Conservation (phyloP, 1,140 invertebrate species). For the Bombus sibiricus region DNA sequence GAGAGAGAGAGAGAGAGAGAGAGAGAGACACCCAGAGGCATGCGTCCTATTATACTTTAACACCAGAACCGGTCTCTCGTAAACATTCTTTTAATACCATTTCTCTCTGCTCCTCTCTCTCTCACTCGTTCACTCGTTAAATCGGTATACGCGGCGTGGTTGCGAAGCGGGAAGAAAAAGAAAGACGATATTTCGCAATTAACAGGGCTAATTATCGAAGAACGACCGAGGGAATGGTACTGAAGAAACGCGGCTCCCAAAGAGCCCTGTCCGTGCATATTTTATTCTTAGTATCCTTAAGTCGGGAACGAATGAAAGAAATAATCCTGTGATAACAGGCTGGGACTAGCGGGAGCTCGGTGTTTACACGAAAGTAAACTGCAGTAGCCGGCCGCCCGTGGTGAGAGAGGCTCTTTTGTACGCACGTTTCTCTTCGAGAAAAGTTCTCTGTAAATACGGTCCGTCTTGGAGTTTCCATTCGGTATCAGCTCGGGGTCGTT, state of each 20-base stretch:
- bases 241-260: slow-evolving; percentile 41
- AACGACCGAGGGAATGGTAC: slow-evolving; percentile 45
- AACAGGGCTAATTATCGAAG: slow-evolving; percentile 74
- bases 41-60: slow-evolving; percentile 71
- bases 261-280: slow-evolving; percentile 62
- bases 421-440: slow-evolving; percentile 38
- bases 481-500: slow-evolving; percentile 47
- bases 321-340: slow-evolving; percentile 68
- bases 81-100: slow-evolving; percentile 71
- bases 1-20: too few species aligned
- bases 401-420: slow-evolving; percentile 42
- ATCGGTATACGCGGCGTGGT: slow-evolving; percentile 33
- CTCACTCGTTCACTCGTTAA: background rate
- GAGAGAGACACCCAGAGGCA: slow-evolving; percentile 40
- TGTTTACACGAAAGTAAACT: slow-evolving; percentile 68
- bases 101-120: background rate
- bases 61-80: slow-evolving; percentile 63
- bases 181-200: slow-evolving; percentile 68
- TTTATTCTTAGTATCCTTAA: slow-evolving; percentile 75
- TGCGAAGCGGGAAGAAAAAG: slow-evolving; percentile 26
- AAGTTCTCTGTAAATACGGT: slow-evolving; percentile 64
- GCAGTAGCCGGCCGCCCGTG: slow-evolving; percentile 40
- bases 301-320: slow-evolving; percentile 63
- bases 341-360: slow-evolving; percentile 30
- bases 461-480: slow-evolving; percentile 50